Conservation (phyloP, 2,113 vertebrate species). For the Syrmaticus mikado region DNA sequence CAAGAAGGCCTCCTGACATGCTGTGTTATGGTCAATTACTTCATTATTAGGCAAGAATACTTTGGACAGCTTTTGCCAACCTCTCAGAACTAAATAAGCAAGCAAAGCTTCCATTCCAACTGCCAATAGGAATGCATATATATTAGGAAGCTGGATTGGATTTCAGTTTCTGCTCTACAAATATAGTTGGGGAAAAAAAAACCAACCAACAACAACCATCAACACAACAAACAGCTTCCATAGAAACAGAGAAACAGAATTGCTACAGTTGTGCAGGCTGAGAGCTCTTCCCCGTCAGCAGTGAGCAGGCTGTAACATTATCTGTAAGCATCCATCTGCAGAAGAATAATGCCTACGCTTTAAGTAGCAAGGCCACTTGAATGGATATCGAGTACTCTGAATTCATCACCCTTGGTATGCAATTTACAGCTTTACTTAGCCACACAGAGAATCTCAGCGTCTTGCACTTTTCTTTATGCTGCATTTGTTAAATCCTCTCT, state of each 20-base stretch:
- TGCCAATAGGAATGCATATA: background rate
- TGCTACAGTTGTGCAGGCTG: background rate
- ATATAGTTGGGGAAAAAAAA: background rate
- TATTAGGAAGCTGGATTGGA: background rate
- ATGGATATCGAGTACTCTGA: background rate
- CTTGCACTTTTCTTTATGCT: background rate
- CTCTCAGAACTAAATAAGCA: background rate
- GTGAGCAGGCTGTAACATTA: background rate
- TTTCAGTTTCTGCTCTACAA: background rate
- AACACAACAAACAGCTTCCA: background rate
- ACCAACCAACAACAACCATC: background rate
- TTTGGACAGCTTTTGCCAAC: background rate
- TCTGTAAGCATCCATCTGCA: background rate
- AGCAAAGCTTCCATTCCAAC: background rate
- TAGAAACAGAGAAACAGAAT: background rate
- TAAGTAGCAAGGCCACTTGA: background rate
- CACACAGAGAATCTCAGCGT: background rate
- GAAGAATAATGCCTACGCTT: background rate
- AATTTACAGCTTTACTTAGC: background rate
- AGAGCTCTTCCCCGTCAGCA: background rate
- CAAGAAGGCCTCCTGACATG: background rate
- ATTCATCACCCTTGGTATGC: background rate
- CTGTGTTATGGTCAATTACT: fast-evolving
- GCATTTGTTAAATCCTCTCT: background rate
- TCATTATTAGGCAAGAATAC: background rate